These are phyloP conservation scores for Delphinus delphis DNA, from an alignment of 2,113 vertebrate genomes.

Conservation along the genomic window DNA sequence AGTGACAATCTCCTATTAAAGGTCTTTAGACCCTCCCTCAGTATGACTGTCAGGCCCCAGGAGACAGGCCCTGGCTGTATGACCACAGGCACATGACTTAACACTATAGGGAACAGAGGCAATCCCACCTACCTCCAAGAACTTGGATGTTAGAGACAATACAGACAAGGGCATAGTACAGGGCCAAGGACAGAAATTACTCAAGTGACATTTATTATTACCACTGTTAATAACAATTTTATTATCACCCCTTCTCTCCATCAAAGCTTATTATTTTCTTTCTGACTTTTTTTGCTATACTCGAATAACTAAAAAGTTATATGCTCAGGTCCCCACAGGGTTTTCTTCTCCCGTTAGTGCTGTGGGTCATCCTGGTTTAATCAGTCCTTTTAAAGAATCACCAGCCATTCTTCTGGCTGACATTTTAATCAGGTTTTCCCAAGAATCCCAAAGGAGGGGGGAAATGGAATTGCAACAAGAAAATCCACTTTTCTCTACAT, in stretches of 20 bases:
- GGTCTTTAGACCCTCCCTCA: not conserved
- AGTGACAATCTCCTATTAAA: too few relatives aligned
- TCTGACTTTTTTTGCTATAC: not conserved
- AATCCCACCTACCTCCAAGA: not conserved
- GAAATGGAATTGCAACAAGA: conserved; percentile 63
- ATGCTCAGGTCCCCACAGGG: not conserved
- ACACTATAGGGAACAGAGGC: rapidly evolving
- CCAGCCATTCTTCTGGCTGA: conserved; percentile 76
- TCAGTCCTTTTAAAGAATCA: conserved; percentile 74
- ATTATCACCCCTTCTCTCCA: not conserved
- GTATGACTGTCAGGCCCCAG: not conserved
- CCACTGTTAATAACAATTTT: not conserved
- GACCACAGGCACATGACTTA: not conserved
- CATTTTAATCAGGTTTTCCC: conserved; percentile 79
- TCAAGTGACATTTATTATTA: not conserved
- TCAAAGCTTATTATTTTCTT: not conserved
- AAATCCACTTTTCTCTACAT: conserved; percentile 63
- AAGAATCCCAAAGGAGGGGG: conserved; percentile 70
- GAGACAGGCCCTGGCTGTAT: not conserved
- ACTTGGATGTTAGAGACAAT: not conserved
- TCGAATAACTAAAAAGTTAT: conserved; percentile 39
- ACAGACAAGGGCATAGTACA: not conserved
- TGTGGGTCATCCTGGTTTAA: conserved; percentile 67
- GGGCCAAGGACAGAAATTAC: not conserved
- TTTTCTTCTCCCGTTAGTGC: conserved; percentile 54